Percentiles rank a stretch among this genome's conserved stretches.
Conservation (phyloP, 2,797 vertebrate species). For the Phrynocephalus guinanensis region DNA sequence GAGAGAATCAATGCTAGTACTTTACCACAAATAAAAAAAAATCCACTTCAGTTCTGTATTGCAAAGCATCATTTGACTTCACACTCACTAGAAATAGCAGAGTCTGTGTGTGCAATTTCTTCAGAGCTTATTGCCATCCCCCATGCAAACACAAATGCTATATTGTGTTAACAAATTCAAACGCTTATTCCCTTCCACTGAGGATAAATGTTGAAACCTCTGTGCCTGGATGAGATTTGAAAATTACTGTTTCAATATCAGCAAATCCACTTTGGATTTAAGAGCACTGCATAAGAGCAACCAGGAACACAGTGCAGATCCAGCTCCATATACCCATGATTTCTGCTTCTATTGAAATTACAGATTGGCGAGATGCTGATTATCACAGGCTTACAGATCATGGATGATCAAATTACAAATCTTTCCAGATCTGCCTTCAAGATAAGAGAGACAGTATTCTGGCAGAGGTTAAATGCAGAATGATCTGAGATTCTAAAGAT, state of each 20-base stretch:
- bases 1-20: conserved; percentile 1
- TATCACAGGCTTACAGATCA: neutral
- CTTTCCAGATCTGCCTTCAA: neutral
- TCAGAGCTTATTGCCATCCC: neutral
- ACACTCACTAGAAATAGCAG: neutral
- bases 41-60: neutral
- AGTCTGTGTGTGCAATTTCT: neutral
- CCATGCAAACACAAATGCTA: conserved; percentile 18
- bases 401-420: neutral
- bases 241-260: conserved; percentile 52
- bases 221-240: neutral
- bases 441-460: neutral
- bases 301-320: conserved; percentile 35
- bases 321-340: conserved; percentile 14
- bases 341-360: neutral
- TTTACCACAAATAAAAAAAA: neutral
- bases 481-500: neutral
- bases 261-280: conserved; percentile 40
- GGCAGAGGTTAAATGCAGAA: neutral
- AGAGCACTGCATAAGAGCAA: conserved; percentile 53
- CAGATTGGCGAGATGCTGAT: neutral
- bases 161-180: neutral
- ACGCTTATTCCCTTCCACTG: conserved; percentile 21
- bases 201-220: conserved; percentile 23
- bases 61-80: neutral